Evolutionary conservation across 1,140 invertebrate genomes (phyloP), one percentile per base, ranked within the genome.

Genomic region (Anoplophora glabripennis): DNA sequence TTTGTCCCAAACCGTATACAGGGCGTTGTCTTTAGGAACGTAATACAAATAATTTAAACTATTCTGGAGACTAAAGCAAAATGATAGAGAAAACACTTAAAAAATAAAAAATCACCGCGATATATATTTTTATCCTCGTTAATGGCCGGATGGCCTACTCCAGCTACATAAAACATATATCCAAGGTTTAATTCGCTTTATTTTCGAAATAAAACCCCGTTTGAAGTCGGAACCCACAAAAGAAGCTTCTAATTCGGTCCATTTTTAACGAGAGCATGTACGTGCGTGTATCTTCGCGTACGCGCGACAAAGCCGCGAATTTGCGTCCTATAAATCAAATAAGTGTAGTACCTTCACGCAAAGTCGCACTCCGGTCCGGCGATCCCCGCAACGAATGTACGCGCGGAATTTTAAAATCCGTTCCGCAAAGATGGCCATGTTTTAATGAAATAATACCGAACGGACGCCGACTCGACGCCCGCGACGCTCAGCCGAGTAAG

Each of bases 341-440:
- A 67, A 71, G 66, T 64, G 67, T 67, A 59, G 57, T 65, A 71
- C 64, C 69, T 65, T 67, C 63, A 68, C 65, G 64, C 63, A 28
- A 28, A 28, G 21, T 28, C 21, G 21, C 5, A n/a, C n/a, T n/a
- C n/a, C n/a, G n/a, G 21, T 5, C 21, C 21, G 21, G 65, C 63
- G 60, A 71, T 71, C 69, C 65, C 69, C 67, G 63, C 62, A 67
- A 67, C 65, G 63, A 64, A 65, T 60, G 60, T 60, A 59, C 63
- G 69, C 63, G 57, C 57, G 63, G 69, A 71, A 71, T 71, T 69
- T 71, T 67, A 54, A 71, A 71, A 66, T 69, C 63, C 59, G 68
- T 68, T 65, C 66, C 61, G 65, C 62, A 69, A 69, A 69, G 65
- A 66, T 69, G 67, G 65, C 64, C 61, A 68, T 64, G 65, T 44